phyloP scores from a whole-genome alignment of 2,797 vertebrate species.

The Danio kyathit region DNA sequence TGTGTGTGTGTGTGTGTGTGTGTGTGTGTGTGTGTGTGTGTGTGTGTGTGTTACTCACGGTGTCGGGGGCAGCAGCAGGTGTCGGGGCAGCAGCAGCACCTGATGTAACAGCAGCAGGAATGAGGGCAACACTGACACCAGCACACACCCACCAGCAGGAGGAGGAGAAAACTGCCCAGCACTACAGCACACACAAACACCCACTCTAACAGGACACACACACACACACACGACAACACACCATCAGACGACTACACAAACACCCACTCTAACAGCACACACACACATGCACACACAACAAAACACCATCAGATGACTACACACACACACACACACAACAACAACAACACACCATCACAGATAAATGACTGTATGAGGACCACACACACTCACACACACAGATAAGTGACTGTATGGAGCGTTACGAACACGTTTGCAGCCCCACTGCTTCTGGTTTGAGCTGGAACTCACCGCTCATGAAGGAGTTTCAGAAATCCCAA shows the following conservation, averaged over 20 bases:
- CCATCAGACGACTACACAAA: no score
- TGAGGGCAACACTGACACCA: slow-evolving; percentile 99
- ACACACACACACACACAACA: slow-evolving; percentile 12
- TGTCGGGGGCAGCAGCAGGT: slow-evolving; percentile 97
- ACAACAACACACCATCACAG: no score
- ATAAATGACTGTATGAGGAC: no score
- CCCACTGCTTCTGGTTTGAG: not conserved
- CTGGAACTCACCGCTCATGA: not conserved
- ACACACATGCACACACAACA: not conserved
- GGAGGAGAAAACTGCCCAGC: slow-evolving; percentile 88
- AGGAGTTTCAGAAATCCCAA: not conserved
- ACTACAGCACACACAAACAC: slow-evolving; percentile 92
- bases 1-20: no score
- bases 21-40: no score
- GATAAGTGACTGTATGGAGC: not conserved
- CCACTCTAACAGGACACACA: slow-evolving; percentile 86
- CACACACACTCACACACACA: not conserved
- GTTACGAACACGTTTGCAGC: not conserved
- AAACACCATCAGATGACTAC: no score
- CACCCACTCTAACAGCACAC: slow-evolving; percentile 87
- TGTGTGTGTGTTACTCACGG: slow-evolving; percentile 79
- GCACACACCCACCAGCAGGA: slow-evolving; percentile 91
- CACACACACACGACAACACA: not conserved
- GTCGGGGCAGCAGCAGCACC: slow-evolving; percentile 95
- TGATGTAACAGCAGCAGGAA: slow-evolving; percentile 96